Base-by-base conservation (phyloP, 64 coral and sea anemone genomes). In the Porites lutea region DNA sequence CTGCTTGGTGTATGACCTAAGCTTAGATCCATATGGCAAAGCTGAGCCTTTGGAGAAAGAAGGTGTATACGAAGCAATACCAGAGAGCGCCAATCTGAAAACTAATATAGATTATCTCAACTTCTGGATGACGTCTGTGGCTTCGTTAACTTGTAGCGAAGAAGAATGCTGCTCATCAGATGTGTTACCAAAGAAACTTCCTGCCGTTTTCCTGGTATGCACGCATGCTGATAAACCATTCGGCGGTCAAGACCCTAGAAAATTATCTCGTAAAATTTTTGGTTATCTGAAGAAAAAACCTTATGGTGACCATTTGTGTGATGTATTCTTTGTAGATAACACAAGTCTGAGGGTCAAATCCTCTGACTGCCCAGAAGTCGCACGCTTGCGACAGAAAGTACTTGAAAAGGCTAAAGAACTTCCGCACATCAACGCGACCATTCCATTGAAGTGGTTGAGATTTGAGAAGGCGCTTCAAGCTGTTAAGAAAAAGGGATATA, bases 61-160 rank as follows among this genome's bases (percentile, higher is more conserved):
- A 45, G 78, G 78, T 6, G 10, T 82, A 58, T 62, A 45, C 78
- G 44, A 82, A 37, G 46, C 2, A 8, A 8, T 61, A 18, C 10
- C 61, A 82, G 78, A 82, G 55, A 23, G 15, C 4, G 61, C 63
- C 19, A 16, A 57, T 27, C 54, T 48, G 3, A 82, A 82, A 47
- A 82, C 55, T 2, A 81, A 62, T 49, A 11, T 65, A 20, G 58
- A 82, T 44, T 63, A 65, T 48, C 44, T 82, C 15, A 60, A 82
- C 65, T 82, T 82, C 18, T 82, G 78, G 78, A 82, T 82, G 78
- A 63, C 78, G 5, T 82, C 78, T 3, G 58, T 82, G 14, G 55
- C 78, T n/a, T 82, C 78, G 10, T 8, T 82, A 5, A 13, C 55
- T 11, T 46, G 12, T 47, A 21, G 63, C 22, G 48, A 51, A 48